phyloP scores from a whole-genome alignment of 2,113 vertebrate species.

The Sardina pilchardus region DNA sequence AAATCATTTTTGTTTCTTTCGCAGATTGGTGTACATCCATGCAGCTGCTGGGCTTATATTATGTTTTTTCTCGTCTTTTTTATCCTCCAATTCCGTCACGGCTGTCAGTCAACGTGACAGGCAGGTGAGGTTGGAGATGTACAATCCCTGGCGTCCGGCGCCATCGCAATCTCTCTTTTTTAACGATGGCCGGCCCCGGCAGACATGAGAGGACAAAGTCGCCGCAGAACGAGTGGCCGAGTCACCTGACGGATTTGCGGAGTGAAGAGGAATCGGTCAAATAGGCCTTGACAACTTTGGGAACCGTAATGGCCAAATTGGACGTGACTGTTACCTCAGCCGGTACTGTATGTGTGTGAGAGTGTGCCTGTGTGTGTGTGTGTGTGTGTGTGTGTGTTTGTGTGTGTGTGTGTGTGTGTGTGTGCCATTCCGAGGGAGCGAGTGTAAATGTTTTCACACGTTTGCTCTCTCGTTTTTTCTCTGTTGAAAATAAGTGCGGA shows the following conservation, averaged over 20 bases:
- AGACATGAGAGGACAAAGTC: background rate
- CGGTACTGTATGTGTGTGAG: background rate
- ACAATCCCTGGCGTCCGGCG: conserved; percentile 51
- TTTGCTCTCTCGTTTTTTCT: background rate
- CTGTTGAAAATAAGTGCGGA: background rate
- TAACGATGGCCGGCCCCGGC: conserved; percentile 37
- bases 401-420: conserved; percentile 15
- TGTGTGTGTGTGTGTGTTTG: background rate
- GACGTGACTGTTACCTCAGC: background rate
- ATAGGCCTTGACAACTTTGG: conserved; percentile 7
- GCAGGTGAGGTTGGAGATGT: conserved; percentile 57
- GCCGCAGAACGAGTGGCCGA: background rate
- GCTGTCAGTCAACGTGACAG: conserved; percentile 71
- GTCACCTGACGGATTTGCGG: background rate
- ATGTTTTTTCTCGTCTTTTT: conserved; percentile 10
- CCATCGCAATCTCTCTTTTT: conserved; percentile 47
- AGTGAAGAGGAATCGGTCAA: background rate
- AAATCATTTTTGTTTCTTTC: background rate
- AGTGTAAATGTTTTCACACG: background rate
- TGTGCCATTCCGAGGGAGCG: background rate
- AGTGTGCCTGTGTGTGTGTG: conserved; percentile 14
- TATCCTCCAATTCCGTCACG: conserved; percentile 22
- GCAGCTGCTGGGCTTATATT: conserved; percentile 64
- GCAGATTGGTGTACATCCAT: conserved; percentile 64
- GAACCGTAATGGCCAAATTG: background rate